A percentile compares a stretch with the other conserved stretches of the same genome.
phyloP scores from a whole-genome alignment of 2,888 invertebrate genomes.

The Buathra laborator region DNA sequence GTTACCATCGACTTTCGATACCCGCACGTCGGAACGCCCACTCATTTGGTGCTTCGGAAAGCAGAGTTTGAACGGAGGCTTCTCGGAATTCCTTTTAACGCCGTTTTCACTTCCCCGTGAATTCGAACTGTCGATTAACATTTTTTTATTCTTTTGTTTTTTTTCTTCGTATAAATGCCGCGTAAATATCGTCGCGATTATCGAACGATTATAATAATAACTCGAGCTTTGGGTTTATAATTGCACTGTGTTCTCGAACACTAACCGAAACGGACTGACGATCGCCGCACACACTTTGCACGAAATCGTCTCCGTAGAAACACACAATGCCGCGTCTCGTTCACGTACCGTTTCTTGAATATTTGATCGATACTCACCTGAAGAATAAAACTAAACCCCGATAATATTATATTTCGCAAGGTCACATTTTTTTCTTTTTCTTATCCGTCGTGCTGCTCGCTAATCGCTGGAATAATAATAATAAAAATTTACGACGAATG shows the following conservation, averaged over 20 bases:
- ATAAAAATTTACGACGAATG: conserved; percentile 3
- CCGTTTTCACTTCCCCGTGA: conserved; percentile 65
- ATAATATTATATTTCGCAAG: conserved; percentile 42
- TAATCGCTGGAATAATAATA: not conserved
- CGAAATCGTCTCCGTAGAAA: conserved; percentile 65
- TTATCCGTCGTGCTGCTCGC: not conserved
- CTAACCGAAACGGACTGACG: conserved; percentile 49
- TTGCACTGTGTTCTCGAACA: conserved; percentile 22
- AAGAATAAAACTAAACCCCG: conserved; percentile 41
- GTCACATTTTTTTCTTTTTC: not conserved
- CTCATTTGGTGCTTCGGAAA: conserved; percentile 77
- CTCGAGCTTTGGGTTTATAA: conserved; percentile 18
- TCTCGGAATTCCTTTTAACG: conserved; percentile 70
- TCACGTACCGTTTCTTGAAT: conserved; percentile 44
- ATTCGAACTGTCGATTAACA: conserved; percentile 66
- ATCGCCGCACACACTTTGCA: conserved; percentile 12
- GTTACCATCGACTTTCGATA: conserved; percentile 75
- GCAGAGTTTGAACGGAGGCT: conserved; percentile 80
- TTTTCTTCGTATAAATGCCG: not conserved
- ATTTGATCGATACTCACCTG: conserved; percentile 72
- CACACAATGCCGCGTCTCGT: not conserved
- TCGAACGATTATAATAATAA: not conserved
- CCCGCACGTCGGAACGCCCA: conserved; percentile 76
- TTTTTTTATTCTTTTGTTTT: conserved; percentile 31
- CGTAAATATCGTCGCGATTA: not conserved